phyloP scores from a whole-genome alignment of 1,140 invertebrate species.

The Dendroctonus ponderosae region DNA sequence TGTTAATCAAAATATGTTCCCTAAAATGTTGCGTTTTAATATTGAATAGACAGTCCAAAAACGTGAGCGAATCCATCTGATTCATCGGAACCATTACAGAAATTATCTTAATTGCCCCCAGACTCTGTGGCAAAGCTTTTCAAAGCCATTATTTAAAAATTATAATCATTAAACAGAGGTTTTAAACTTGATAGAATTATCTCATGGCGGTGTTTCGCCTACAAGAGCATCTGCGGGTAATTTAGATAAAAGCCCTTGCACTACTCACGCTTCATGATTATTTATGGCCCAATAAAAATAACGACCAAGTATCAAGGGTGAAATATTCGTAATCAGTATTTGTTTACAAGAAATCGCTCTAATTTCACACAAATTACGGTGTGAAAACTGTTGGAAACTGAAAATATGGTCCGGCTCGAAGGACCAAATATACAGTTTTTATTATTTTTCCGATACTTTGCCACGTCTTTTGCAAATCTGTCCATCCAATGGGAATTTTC shows the following conservation, averaged over 20 bases:
- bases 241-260: conserved; percentile 2
- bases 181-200: not conserved
- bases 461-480: no score
- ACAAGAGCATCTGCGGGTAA: not conserved
- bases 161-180: not conserved
- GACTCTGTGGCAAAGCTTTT: no score
- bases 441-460: no score
- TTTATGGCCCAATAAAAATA: not conserved
- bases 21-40: not conserved
- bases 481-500: no score
- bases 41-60: not conserved
- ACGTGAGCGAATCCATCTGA: not conserved
- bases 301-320: not conserved
- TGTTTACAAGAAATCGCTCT: not conserved
- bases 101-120: no score
- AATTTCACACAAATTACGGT: not conserved
- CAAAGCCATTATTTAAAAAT: not conserved
- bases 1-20: not conserved
- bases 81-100: no score
- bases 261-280: not conserved
- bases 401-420: no score
- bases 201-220: not conserved
- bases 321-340: conserved; percentile 1
- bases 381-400: not conserved
- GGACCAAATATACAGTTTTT: no score